Base-by-base conservation (phyloP, 1,140 invertebrate species). In the Archivesica marissinica region DNA sequence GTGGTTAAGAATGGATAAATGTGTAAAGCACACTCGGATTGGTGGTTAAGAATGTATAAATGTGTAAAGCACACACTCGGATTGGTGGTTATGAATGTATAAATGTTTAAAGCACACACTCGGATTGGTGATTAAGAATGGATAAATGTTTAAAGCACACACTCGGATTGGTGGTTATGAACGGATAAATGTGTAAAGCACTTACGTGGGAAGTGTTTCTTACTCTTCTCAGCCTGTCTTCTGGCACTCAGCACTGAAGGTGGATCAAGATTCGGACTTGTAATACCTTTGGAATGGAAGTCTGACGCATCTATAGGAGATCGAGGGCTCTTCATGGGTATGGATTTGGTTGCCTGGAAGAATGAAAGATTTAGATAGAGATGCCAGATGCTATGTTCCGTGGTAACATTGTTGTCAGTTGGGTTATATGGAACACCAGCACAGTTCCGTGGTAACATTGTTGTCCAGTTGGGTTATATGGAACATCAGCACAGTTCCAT, bases 261-360 rank as follows among this genome's bases (percentile, higher is more conserved):
- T 35, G 88, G 90, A n/a, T 89, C 88, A 33, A 78, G 78, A 38
- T 92, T 88, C 52, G 91, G 91, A 87, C 88, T 90, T 25, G 87
- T 82, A n/a, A 89, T 47, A 28, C 91, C 91, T 70, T 87, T 88
- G 11, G 82, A 59, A 56, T 90, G 90, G 61, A 89, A 92, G 9
- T 91, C 89, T 33, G 91, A 77, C n/a, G 86, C 78, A 61, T 87
- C 88, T 28, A 90, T 47, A 23, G 89, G 85, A 44, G 86, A 85
- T 3, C 85, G 78, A 38, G 70, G 50, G 74, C 85, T 85, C 47
- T 88, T 91, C 85, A 89, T 89, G 33, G 90, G 88, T 23, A 90
- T 79, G 11, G 91, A 88, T 50, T 88, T 89, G 13, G 66, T 70
- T 54, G 84, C 75, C 88, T 92, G 84, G 72, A 84, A 50, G 59